Percentiles rank a stretch among this genome's conserved stretches.
These are phyloP conservation scores for Capreolus pygargus DNA, from an alignment of 2,113 vertebrate genomes.

Conservation along the genomic window DNA sequence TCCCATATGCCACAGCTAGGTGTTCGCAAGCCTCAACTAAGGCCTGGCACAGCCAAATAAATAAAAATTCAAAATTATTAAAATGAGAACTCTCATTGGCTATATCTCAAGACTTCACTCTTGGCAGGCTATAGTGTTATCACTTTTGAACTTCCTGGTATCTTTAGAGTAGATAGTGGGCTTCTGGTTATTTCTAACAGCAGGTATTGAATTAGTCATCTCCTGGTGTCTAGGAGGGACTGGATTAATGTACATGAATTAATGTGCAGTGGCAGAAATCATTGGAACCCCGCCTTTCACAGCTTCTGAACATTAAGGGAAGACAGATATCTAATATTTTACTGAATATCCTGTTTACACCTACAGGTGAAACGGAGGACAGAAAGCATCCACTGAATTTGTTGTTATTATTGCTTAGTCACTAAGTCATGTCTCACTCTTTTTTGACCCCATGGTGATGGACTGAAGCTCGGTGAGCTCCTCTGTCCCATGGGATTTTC, in stretches of 20 bases:
- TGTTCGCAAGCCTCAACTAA: rapidly evolving
- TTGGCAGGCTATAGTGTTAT: neutral
- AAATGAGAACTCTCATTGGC: neutral
- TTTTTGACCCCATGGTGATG: neutral
- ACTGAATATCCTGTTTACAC: neutral
- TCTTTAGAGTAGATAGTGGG: neutral
- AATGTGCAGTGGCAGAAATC: neutral
- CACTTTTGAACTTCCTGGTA: neutral
- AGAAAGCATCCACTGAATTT: neutral
- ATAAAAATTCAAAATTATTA: neutral
- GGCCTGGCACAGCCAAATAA: neutral
- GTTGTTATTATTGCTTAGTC: neutral
- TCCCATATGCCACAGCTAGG: neutral
- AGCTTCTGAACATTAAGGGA: neutral
- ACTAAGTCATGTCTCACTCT: neutral
- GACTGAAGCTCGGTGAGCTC: neutral
- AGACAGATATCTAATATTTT: neutral
- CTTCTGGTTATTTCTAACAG: neutral
- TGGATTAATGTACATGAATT: neutral
- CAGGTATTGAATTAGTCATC: neutral
- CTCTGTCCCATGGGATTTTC: neutral
- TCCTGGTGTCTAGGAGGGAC: neutral
- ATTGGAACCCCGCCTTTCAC: neutral
- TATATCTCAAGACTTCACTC: neutral
- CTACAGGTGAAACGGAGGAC: neutral